These are phyloP conservation scores for Zonitis immaculata DNA, from an alignment of 2,888 invertebrate species.

Conservation along the genomic window DNA sequence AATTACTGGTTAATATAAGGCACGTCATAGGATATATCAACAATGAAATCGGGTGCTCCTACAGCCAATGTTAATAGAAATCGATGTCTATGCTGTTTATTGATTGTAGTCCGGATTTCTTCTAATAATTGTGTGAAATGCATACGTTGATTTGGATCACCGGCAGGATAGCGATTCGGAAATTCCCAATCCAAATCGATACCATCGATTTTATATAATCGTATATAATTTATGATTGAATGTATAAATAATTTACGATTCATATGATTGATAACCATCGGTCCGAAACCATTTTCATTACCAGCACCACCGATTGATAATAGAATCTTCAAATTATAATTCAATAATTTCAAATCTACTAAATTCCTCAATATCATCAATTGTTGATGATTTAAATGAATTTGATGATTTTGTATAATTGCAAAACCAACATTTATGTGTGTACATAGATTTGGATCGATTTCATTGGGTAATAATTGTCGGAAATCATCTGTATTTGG, in stretches of 20 bases:
- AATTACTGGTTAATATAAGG: slow-evolving; percentile 65
- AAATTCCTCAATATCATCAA: slow-evolving; percentile 30
- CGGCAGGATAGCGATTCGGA: slow-evolving; percentile 54
- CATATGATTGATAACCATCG: slow-evolving; percentile 67
- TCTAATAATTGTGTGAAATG: slow-evolving; percentile 70
- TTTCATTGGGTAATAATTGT: slow-evolving; percentile 39
- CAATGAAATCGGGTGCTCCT: slow-evolving; percentile 71
- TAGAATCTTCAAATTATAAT: slow-evolving; percentile 69
- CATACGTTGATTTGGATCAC: slow-evolving; percentile 56
- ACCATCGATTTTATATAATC: slow-evolving; percentile 59
- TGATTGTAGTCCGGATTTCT: slow-evolving; percentile 66
- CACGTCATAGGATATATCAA: slow-evolving; percentile 73
- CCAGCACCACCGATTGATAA: slow-evolving; percentile 68
- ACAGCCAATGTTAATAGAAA: slow-evolving; percentile 72
- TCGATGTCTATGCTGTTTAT: slow-evolving; percentile 53
- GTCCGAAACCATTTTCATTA: slow-evolving; percentile 59
- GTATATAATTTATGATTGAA: slow-evolving; percentile 52
- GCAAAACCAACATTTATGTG: slow-evolving; percentile 80
- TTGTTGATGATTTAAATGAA: slow-evolving; percentile 52
- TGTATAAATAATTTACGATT: slow-evolving; percentile 61
- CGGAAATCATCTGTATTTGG: slow-evolving; percentile 38
- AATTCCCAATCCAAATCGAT: slow-evolving; percentile 86
- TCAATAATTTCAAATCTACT: slow-evolving; percentile 53
- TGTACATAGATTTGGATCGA: slow-evolving; percentile 73
- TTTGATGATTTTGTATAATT: slow-evolving; percentile 56